Evolutionary conservation across 2,113 vertebrate species (phyloP).

Genomic region (Sphyrna mokarran): DNA sequence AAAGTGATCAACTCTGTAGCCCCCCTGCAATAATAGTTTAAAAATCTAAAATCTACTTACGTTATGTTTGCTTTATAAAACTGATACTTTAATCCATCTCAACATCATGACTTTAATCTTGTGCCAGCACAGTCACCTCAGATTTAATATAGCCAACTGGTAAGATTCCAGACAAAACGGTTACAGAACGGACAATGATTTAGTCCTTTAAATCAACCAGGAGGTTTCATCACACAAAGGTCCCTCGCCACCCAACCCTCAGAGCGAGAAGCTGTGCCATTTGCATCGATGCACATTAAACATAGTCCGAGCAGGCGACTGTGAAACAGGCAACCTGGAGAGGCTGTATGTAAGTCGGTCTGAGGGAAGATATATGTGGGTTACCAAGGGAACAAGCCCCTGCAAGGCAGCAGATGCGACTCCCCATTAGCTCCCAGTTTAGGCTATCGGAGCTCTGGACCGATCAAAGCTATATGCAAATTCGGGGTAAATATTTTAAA

Average conservation of each 20-base stretch:
- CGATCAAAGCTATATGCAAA: background rate
- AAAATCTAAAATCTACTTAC: background rate
- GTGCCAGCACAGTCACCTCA: background rate
- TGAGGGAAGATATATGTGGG: background rate
- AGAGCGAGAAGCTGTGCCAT: background rate
- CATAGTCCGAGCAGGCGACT: background rate
- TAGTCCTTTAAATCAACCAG: background rate
- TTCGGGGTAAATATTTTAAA: background rate
- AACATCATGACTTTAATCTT: background rate
- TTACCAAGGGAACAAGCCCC: background rate
- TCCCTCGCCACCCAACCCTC: background rate
- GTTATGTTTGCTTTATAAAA: background rate
- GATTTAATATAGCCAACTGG: background rate
- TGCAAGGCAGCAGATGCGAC: background rate
- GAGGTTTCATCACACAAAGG: background rate
- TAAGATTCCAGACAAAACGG: background rate
- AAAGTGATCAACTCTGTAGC: background rate
- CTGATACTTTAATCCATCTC: background rate
- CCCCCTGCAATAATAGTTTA: background rate
- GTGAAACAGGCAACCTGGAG: background rate
- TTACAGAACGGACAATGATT: too few species aligned
- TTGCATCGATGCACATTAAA: background rate
- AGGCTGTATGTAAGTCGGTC: background rate
- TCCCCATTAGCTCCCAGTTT: background rate
- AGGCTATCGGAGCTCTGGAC: background rate